A percentile compares a stretch with the other conserved stretches of the same genome.
Evolutionary conservation across 2,113 vertebrate species (phyloP).

Genomic region (Peucedramus taeniatus): DNA sequence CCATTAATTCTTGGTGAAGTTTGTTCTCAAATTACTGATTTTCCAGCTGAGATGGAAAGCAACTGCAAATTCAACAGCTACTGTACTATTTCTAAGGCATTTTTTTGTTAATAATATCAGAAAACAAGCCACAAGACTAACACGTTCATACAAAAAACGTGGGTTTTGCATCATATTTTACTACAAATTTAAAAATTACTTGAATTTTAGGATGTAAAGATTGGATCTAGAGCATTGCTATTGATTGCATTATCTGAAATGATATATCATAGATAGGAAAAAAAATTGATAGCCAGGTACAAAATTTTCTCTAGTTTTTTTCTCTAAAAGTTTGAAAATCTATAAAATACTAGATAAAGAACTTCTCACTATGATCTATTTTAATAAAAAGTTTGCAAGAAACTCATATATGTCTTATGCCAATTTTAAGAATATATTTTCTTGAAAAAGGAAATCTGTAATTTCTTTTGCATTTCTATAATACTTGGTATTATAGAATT

Average conservation of each 20-base stretch:
- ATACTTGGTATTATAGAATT: no score
- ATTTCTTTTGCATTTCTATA: background rate
- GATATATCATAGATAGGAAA: background rate
- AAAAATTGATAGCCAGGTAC: background rate
- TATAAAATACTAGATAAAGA: background rate
- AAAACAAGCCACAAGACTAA: background rate
- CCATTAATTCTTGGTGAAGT: background rate
- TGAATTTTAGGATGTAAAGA: background rate
- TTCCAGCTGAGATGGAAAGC: background rate
- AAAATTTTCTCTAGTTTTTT: background rate
- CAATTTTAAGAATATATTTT: background rate
- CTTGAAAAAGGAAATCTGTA: background rate
- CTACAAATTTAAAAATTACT: background rate
- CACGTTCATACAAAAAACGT: background rate
- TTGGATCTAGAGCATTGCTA: background rate
- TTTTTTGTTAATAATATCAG: background rate
- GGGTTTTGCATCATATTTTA: fast-evolving
- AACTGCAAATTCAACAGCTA: background rate
- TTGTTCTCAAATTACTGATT: background rate
- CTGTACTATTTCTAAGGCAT: background rate
- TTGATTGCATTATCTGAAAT: background rate
- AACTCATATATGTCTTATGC: background rate
- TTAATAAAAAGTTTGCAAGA: background rate
- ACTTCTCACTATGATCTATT: background rate
- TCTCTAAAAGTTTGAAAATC: background rate